Base-by-base conservation (phyloP, 2,888 invertebrate species). In the Coronaproctus castanopsis region DNA sequence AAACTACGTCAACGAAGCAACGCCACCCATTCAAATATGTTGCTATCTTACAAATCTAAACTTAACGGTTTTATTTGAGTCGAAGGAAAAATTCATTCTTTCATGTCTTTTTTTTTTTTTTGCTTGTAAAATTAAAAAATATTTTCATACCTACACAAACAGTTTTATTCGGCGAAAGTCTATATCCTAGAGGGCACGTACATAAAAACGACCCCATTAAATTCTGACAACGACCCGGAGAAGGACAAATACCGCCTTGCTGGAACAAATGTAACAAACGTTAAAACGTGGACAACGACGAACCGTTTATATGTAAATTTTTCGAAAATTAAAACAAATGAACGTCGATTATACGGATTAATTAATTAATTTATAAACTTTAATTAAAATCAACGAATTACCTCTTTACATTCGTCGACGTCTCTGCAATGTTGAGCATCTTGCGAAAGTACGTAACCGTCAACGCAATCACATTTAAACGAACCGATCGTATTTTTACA, bases 351-450 rank as follows among this genome's bases (percentile, higher is more conserved):
- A n/a, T n/a, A n/a, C n/a, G n/a, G n/a, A n/a, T n/a, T n/a, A n/a
- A n/a, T n/a, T n/a, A n/a, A n/a, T n/a, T n/a, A n/a, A n/a, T n/a
- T n/a, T n/a, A n/a, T n/a, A n/a, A n/a, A n/a, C n/a, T n/a, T 48
- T 48, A 48, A 18, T n/a, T 48, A 14, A 48, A 48, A 48, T 48
- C n/a, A 18, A 52, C 51, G 51, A 61, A 63, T 66, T 69, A 79
- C 80, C 73, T 86, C 85, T 62, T 76, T 74, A 69, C 86, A 86
- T 71, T 87, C 86, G 71, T 86, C 85, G 19, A 86, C 75, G 68
- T 86, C 86, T 61, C 84, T 77, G 69, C 90, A 89, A 69, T 86
- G 82, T 64, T 85, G 80, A 2, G 80, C 80, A 73, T 88, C 87
- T 1, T 77, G 75, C 0, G 83, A 80, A 3, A 87, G 76, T 22